A percentile compares a stretch with the other conserved stretches of the same genome.
Evolutionary conservation across 2,888 invertebrate species (phyloP).

Genomic region (Dione juno): DNA sequence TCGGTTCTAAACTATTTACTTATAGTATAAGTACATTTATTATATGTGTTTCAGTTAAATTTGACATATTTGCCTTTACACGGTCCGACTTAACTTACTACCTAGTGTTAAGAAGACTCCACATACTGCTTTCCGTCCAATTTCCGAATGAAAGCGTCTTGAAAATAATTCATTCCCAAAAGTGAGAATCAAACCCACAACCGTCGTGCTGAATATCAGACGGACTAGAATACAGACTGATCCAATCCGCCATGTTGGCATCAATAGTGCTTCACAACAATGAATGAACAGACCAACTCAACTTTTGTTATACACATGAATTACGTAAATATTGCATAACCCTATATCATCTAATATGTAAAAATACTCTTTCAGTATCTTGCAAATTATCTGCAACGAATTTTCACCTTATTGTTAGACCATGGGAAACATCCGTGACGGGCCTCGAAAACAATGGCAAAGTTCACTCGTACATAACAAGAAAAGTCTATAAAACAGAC

Average conservation of each 20-base stretch:
- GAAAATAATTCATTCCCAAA: neutral
- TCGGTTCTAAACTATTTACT: too few relatives aligned
- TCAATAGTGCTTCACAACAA: neutral
- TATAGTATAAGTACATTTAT: too few relatives aligned
- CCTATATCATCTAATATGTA: conserved; percentile 60
- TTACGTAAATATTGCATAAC: conserved; percentile 57
- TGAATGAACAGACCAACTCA: neutral
- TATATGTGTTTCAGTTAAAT: too few relatives aligned
- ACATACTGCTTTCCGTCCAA: too few relatives aligned
- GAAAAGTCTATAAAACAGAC: conserved; percentile 78
- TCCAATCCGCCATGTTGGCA: neutral
- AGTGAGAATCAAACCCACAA: neutral
- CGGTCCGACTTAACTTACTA: too few relatives aligned
- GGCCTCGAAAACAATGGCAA: conserved; percentile 74
- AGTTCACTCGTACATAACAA: conserved; percentile 81
- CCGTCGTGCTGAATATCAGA: neutral
- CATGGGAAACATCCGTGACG: conserved; percentile 78
- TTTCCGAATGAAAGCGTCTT: too few relatives aligned
- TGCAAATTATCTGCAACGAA: conserved; percentile 74
- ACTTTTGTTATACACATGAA: neutral
- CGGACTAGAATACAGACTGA: neutral
- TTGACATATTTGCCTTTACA: too few relatives aligned
- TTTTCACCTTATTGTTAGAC: conserved; percentile 79
- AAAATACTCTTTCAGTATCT: conserved; percentile 62
- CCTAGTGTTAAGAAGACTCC: too few relatives aligned